Base-by-base conservation (phyloP, 2,888 invertebrate genomes). In the Hemistola chrysoprasaria region DNA sequence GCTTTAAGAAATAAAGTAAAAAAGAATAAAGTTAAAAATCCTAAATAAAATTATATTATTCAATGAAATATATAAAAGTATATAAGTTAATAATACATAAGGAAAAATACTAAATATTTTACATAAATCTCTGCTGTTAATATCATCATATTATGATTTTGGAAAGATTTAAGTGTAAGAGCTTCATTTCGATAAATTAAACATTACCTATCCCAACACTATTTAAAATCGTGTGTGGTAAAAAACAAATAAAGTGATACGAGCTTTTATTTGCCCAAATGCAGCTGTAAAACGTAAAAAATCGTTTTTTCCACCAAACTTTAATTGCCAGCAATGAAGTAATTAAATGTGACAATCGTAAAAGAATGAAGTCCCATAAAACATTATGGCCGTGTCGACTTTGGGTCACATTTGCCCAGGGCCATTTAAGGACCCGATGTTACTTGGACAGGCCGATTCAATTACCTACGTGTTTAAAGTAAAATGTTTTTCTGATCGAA, bases 261-360 rank as follows among this genome's bases (percentile, higher is more conserved):
- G 59, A 73, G 65, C 76, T 81, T 87, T 87, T 88, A 87, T 87
- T 86, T 83, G 80, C 81, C 77, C 78, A 85, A 84, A 87, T 78
- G 75, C 71, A 78, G 78, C 76, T 70, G 79, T 86, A 80, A 84
- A 85, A 79, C 68, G 69, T 71, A 78, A 81, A 83, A 86, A 83
- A 78, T 69, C 74, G 71, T 73, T 82, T 45, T 42, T 80, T 82
- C 78, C 71, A 78, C 82, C 72, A 81, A 85, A 86, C 72, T 85
- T 86, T 87, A 84, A 88, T 87, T 84, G 85, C 86, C 67, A 61
- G 78, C 86, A 85, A 85, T 87, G 81, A 84, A 87, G 79, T 87
- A 87, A 88, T 87, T 88, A 87, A 87, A 87, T 78, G 83, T 78
- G 86, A 85, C 86, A 86, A 77, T 84, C 88, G 82, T 88, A 87